A percentile compares a stretch with the other conserved stretches of the same genome.
These are phyloP conservation scores for Oreochromis spilurus DNA, from an alignment of 2,113 vertebrate genomes.

Conservation along the genomic window DNA sequence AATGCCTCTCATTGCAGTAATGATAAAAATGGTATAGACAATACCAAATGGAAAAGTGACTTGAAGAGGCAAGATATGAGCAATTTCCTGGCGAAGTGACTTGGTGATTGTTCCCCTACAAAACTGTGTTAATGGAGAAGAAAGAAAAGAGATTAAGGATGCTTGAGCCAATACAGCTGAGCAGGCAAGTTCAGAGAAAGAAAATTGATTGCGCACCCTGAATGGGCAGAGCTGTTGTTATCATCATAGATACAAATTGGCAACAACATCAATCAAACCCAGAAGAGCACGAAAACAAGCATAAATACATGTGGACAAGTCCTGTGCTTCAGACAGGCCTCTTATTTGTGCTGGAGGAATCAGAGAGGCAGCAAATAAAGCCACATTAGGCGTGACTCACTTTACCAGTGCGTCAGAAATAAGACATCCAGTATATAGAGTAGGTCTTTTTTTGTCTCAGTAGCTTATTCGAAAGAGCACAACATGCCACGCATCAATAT, in stretches of 20 bases:
- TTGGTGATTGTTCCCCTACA: neutral
- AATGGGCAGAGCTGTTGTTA: neutral
- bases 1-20: neutral
- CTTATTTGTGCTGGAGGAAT: neutral
- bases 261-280: neutral
- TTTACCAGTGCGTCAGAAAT: neutral
- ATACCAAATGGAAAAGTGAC: neutral
- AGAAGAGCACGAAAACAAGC: neutral
- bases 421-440: neutral
- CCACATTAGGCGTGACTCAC: neutral
- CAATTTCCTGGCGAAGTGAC: neutral
- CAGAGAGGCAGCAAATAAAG: neutral
- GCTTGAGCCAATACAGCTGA: neutral
- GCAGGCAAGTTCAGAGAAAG: neutral
- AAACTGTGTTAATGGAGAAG: neutral
- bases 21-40: neutral
- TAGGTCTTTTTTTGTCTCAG: neutral
- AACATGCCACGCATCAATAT: neutral
- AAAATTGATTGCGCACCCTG: rapidly evolving
- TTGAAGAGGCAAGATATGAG: neutral
- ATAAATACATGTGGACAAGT: neutral
- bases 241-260: neutral
- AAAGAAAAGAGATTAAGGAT: neutral
- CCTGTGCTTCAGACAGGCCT: neutral
- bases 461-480: neutral